These are phyloP conservation scores for Cyprinodon variegatus DNA, from an alignment of 2,113 vertebrate species.

Conservation along the genomic window DNA sequence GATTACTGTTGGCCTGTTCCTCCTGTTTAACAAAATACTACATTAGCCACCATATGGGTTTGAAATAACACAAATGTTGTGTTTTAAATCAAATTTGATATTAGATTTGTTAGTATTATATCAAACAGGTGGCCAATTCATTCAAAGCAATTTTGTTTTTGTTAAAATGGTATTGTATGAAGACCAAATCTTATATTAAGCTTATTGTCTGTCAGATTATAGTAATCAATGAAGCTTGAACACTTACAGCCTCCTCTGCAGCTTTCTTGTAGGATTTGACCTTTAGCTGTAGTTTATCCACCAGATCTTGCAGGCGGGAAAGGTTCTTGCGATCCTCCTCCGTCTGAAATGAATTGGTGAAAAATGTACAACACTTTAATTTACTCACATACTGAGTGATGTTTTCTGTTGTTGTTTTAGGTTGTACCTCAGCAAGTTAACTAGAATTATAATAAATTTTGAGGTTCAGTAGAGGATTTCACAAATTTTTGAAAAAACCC, in stretches of 20 bases:
- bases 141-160: background rate
- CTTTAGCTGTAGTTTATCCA: slow-evolving; percentile 79
- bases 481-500: too few relatives aligned
- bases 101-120: background rate
- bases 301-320: slow-evolving; percentile 83
- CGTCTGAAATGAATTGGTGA: slow-evolving; percentile 38
- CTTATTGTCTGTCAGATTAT: background rate
- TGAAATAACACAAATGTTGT: background rate
- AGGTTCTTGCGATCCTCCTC: slow-evolving; percentile 86
- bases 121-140: background rate
- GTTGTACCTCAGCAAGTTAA: background rate
- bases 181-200: background rate
- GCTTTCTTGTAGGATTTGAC: slow-evolving; percentile 86
- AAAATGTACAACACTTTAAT: too few relatives aligned
- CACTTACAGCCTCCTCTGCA: slow-evolving; percentile 80
- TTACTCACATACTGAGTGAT: background rate
- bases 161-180: background rate
- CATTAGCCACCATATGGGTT: background rate
- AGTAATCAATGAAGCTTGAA: background rate
- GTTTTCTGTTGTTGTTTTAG: background rate
- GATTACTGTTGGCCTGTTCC: slow-evolving; percentile 76
- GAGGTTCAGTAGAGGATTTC: too few relatives aligned
- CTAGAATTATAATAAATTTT: background rate
- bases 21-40: slow-evolving; percentile 55
- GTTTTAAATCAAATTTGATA: background rate